phyloP scores from a whole-genome alignment of 2,888 invertebrate genomes.

The Antitype chi region DNA sequence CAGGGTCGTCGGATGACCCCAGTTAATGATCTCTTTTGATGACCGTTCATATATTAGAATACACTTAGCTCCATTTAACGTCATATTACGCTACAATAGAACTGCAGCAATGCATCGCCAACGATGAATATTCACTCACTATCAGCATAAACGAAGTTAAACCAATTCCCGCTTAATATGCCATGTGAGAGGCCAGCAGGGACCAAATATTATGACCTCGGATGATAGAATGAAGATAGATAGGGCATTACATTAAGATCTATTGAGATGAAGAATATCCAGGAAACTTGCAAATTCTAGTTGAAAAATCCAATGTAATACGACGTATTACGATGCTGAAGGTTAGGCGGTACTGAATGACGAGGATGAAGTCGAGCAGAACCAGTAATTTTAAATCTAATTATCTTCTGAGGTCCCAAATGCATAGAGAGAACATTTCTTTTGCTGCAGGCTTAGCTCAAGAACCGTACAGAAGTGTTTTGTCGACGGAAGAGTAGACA shows the following conservation, averaged over 20 bases:
- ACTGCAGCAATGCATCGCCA: constrained; percentile 29
- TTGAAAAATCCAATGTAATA: background rate
- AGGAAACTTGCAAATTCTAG: background rate
- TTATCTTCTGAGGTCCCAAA: no score
- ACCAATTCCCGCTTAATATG: constrained; percentile 61
- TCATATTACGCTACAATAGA: constrained; percentile 30
- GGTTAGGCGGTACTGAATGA: background rate
- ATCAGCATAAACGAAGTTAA: constrained; percentile 53
- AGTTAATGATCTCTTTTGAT: no score
- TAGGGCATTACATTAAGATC: background rate
- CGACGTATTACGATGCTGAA: background rate
- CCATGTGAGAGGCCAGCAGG: constrained; percentile 53
- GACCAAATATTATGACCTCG: constrained; percentile 47
- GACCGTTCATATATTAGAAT: background rate
- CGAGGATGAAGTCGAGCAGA: background rate
- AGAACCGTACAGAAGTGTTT: no score
- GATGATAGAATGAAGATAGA: constrained; percentile 29
- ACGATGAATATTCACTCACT: constrained; percentile 44
- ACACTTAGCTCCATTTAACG: background rate
- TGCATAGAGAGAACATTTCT: background rate
- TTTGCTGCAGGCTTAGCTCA: no score
- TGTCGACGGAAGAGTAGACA: no score
- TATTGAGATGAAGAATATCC: background rate
- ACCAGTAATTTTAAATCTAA: background rate
- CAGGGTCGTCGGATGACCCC: no score